Conservation (phyloP, 2,113 vertebrate species). For the Carollia perspicillata region DNA sequence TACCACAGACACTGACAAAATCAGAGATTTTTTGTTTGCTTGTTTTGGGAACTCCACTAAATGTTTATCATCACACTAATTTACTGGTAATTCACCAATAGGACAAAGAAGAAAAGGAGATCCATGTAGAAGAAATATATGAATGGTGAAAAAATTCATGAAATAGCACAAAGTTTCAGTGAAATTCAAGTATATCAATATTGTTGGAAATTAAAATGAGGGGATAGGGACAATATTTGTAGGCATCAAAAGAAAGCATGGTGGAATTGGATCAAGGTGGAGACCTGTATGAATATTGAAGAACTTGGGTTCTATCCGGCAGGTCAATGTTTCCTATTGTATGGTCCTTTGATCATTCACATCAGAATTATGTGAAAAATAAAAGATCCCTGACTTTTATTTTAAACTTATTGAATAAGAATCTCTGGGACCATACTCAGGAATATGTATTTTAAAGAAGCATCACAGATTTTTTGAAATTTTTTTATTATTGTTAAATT, state of each 20-base stretch:
- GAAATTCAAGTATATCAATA: neutral
- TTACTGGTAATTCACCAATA: neutral
- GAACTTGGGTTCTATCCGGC: neutral
- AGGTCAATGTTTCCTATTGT: neutral
- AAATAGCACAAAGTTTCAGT: neutral
- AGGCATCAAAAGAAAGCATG: neutral
- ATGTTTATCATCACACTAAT: neutral
- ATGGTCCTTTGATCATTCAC: neutral
- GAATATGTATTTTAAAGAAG: neutral
- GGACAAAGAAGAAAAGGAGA: neutral
- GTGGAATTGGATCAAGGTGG: neutral
- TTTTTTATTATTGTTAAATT: too few relatives aligned
- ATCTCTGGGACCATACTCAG: neutral
- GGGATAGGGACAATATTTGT: neutral
- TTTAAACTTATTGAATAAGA: neutral
- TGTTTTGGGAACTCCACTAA: neutral
- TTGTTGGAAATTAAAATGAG: neutral
- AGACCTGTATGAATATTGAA: neutral
- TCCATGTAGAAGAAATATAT: neutral
- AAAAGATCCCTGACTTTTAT: neutral
- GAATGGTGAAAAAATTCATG: neutral
- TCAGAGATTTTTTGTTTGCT: neutral
- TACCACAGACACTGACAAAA: neutral
- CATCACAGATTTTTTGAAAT: neutral
- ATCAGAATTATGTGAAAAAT: neutral